phyloP scores from a whole-genome alignment of 1,140 invertebrate genomes.

The Euborellia annulipes region DNA sequence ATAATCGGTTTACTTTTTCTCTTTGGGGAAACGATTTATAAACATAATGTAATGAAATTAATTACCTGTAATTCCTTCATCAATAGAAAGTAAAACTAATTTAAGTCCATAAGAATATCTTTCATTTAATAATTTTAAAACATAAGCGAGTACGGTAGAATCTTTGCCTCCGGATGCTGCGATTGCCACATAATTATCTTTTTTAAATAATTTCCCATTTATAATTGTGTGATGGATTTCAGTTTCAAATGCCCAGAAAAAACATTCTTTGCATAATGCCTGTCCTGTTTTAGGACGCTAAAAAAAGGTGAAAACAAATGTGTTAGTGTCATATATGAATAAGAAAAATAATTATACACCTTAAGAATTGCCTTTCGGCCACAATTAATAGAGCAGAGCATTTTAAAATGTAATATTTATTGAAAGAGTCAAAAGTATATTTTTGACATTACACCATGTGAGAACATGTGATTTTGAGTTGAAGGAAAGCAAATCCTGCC shows the following conservation, averaged over 20 bases:
- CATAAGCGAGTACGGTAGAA: constrained; percentile 89
- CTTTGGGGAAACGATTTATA: neutral
- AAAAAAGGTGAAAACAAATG: constrained; percentile 22
- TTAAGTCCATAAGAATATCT: constrained; percentile 83
- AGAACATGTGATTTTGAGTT: too few species aligned
- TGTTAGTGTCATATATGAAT: too few species aligned
- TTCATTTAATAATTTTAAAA: constrained; percentile 84
- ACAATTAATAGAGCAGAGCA: too few species aligned
- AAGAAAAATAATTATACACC: too few species aligned
- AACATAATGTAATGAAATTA: constrained; percentile 1
- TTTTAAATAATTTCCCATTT: constrained; percentile 67
- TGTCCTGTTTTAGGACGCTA: constrained; percentile 82
- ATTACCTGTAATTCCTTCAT: constrained; percentile 88
- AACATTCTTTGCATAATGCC: constrained; percentile 88
- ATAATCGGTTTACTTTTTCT: too few species aligned
- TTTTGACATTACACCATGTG: too few species aligned
- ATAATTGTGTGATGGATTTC: constrained; percentile 93
- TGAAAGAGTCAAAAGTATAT: too few species aligned
- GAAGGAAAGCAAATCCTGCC: too few species aligned
- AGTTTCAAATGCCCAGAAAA: constrained; percentile 85
- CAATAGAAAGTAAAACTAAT: constrained; percentile 86
- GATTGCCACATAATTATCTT: constrained; percentile 79
- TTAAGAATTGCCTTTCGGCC: too few species aligned
- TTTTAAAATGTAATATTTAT: too few species aligned
- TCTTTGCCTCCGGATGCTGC: constrained; percentile 98